These are phyloP conservation scores for Aradus depressus DNA, from an alignment of 2,888 invertebrate species.

Conservation along the genomic window DNA sequence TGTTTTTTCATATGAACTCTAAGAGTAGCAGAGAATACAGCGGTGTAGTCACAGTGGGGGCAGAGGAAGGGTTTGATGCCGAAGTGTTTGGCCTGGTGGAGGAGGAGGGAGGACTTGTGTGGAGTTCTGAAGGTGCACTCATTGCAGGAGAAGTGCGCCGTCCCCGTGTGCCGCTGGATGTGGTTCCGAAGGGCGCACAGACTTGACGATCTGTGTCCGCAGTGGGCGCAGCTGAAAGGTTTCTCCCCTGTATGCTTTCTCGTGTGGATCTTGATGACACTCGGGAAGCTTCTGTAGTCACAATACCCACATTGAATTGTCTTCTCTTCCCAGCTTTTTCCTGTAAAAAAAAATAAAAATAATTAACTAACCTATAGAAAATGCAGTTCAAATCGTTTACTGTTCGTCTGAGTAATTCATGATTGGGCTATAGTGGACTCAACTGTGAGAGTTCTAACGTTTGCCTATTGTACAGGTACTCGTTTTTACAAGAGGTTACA, in stretches of 20 bases:
- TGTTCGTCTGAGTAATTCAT: too few relatives aligned
- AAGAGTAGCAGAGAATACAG: conserved; percentile 6
- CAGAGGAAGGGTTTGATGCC: conserved; percentile 9
- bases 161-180: conserved; percentile 2
- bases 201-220: conserved; percentile 5
- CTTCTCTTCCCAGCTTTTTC: conserved; percentile 5
- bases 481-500: too few relatives aligned
- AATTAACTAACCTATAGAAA: too few relatives aligned
- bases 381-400: too few relatives aligned
- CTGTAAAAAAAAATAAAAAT: background rate
- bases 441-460: too few relatives aligned
- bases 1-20: conserved; percentile 7
- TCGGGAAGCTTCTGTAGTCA: conserved; percentile 5
- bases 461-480: too few relatives aligned
- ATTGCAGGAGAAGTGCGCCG: conserved; percentile 5
- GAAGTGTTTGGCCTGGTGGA: conserved; percentile 8
- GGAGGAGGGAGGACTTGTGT: conserved; percentile 3
- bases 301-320: conserved; percentile 13
- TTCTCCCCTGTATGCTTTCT: conserved; percentile 12
- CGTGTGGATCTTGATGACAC: conserved; percentile 10
- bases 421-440: too few relatives aligned
- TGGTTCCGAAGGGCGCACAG: conserved; percentile 3
- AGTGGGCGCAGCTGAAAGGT: conserved; percentile 9
- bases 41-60: conserved; percentile 3
- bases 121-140: conserved; percentile 7